Evolutionary conservation across 1,140 invertebrate species (phyloP).

Genomic region (Zaprionus inermis): DNA sequence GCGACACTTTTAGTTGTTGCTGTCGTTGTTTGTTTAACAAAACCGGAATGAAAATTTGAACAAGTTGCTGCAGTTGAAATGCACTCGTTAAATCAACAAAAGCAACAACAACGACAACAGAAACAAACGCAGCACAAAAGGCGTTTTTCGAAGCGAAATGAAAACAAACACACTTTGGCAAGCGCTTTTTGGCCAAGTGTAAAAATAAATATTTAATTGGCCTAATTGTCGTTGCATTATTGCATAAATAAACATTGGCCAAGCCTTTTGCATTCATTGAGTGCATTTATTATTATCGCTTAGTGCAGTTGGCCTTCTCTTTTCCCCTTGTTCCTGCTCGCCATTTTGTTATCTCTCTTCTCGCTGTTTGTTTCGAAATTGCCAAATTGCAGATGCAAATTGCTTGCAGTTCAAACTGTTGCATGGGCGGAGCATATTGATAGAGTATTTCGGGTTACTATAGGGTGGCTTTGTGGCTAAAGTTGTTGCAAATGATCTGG

Average conservation of each 20-base stretch:
- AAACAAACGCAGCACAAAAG: constrained; percentile 5
- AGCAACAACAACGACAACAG: no score
- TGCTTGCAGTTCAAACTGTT: neutral
- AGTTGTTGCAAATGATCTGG: no score
- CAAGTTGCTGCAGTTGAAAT: constrained; percentile 52
- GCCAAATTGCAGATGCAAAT: constrained; percentile 1
- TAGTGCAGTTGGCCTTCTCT: constrained; percentile 29
- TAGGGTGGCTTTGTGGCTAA: neutral
- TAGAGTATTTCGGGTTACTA: neutral
- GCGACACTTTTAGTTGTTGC: constrained; percentile 41
- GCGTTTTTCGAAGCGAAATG: constrained; percentile 35
- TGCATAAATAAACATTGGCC: constrained; percentile 55
- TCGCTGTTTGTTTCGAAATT: neutral
- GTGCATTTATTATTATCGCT: constrained; percentile 47
- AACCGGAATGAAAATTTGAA: constrained; percentile 55
- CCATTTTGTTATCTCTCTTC: neutral
- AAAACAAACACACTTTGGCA: constrained; percentile 53
- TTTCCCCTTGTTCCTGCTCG: constrained; percentile 22
- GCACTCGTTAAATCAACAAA: constrained; percentile 45
- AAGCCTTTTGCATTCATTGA: constrained; percentile 48
- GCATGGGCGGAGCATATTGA: neutral
- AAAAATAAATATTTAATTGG: constrained; percentile 71
- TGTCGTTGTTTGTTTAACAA: constrained; percentile 53
- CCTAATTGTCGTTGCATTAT: constrained; percentile 66
- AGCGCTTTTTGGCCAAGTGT: constrained; percentile 45